Evolutionary conservation across 2,888 invertebrate genomes (phyloP), one percentile per base, ranked within the genome.

Genomic region (Cheilosia urbana): DNA sequence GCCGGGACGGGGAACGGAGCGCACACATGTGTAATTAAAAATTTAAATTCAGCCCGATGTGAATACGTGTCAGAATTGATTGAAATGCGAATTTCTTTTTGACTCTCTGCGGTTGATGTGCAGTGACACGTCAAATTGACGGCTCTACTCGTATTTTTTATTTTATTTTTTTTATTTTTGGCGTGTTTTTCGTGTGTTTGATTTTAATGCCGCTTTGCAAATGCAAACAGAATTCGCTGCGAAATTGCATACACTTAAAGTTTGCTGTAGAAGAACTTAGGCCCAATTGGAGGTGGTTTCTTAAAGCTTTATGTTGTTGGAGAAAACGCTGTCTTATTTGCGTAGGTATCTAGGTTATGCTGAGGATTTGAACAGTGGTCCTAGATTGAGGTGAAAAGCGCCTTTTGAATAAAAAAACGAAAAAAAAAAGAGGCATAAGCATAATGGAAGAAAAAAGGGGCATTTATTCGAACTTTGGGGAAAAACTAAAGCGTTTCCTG

Each of bases 61-160:
- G 75, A 42, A 63, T 75, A 68, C 68, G 55, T 77, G 77, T 82
- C 81, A 65, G 77, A 60, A 72, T 82, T 82, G 82, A 77, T 82
- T 83, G 78, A 83, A 72, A 83, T 62, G 68, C 57, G 71, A 73
- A 49, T 63, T 78, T 63, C 40, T 42, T 62, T 72, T 47, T 27
- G 40, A n/a, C 24, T 19, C 15, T 11, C n/a, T 77, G 65, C 37
- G 81, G 58, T 71, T 82, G 81, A 65, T 82, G 77, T 71, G 76
- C 58, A 71, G 49, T 77, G 81, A 82, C 76, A 71, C 69, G 63
- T 76, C 63, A 63, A 76, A 81, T 81, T 81, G 69, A 49, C 65
- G 63, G 51, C 51, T 51, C 51, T 24, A 6, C 24, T 24, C 51
- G 24, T 27, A 21, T 49, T 21, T 15, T 4, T 4, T 0, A 1